phyloP scores from a whole-genome alignment of 64 coral and sea anemone species.

The Actinia tenebrosa region DNA sequence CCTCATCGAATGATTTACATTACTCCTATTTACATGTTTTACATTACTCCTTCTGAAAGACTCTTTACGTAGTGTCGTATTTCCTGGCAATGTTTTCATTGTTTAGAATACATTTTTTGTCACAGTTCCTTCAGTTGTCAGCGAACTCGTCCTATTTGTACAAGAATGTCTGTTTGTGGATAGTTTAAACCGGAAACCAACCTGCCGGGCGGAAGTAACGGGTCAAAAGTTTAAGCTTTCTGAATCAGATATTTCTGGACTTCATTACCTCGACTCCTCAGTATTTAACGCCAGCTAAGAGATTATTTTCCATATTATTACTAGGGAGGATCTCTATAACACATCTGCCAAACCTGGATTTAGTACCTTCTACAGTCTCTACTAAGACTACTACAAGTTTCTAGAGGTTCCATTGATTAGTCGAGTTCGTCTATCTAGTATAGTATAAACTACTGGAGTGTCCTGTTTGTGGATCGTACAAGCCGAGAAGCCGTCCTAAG shows the following conservation, averaged over 20 bases:
- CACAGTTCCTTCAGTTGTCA: slow-evolving; percentile 3
- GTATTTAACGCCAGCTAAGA: background rate
- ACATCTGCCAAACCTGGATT: background rate
- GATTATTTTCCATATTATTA: background rate
- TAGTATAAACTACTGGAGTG: background rate
- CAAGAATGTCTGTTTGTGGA: background rate
- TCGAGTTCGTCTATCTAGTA: background rate
- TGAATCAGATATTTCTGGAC: slow-evolving; percentile 21
- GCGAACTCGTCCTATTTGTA: background rate
- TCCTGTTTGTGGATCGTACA: background rate
- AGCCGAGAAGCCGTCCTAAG: background rate
- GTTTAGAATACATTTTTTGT: slow-evolving; percentile 2
- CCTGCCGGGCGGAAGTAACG: slow-evolving; percentile 4
- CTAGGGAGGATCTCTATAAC: background rate
- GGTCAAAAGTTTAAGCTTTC: slow-evolving; percentile 19
- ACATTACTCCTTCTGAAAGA: background rate
- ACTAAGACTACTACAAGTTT: background rate
- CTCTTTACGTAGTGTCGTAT: background rate
- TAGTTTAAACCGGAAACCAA: slow-evolving; percentile 23
- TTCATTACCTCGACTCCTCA: slow-evolving; percentile 11
- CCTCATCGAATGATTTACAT: background rate
- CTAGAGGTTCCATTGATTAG: background rate
- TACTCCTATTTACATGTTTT: background rate
- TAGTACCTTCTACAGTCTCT: background rate
- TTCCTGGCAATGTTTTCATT: background rate